Evolutionary conservation across 2,113 vertebrate genomes (phyloP).

Genomic region (Pseudolaguvia tuberculata): DNA sequence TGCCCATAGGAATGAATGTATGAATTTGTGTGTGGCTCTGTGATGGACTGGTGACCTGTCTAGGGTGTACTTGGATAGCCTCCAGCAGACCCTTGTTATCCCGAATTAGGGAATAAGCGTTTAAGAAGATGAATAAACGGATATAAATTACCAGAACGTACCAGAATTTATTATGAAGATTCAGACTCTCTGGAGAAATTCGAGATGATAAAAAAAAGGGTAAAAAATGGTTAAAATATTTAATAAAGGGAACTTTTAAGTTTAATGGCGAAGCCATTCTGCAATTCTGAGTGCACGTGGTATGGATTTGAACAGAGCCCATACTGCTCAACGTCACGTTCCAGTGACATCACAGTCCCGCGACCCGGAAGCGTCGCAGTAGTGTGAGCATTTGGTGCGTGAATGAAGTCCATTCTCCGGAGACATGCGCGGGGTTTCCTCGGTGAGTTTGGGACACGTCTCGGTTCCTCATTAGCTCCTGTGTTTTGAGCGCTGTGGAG

Average conservation of each 20-base stretch:
- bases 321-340: background rate
- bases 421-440: background rate
- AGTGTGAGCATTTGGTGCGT: background rate
- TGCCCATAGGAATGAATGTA: no score
- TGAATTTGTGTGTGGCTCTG: no score
- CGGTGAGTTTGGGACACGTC: background rate
- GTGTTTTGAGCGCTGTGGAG: background rate
- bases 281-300: background rate
- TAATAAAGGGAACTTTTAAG: no score
- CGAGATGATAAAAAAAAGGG: background rate
- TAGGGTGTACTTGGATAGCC: no score
- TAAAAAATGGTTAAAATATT: background rate
- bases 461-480: no score
- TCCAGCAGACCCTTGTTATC: no score
- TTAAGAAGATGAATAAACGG: no score
- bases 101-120: no score
- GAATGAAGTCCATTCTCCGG: background rate
- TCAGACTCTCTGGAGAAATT: accelerated
- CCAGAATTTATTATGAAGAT: no score
- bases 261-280: background rate
- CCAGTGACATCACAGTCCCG: background rate
- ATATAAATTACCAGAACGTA: no score
- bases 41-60: no score
- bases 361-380: background rate
- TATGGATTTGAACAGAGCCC: background rate